Percentiles rank a stretch among this genome's conserved stretches.
phyloP scores from a whole-genome alignment of 2,113 vertebrate species.

The Genyomyrus donnyi region DNA sequence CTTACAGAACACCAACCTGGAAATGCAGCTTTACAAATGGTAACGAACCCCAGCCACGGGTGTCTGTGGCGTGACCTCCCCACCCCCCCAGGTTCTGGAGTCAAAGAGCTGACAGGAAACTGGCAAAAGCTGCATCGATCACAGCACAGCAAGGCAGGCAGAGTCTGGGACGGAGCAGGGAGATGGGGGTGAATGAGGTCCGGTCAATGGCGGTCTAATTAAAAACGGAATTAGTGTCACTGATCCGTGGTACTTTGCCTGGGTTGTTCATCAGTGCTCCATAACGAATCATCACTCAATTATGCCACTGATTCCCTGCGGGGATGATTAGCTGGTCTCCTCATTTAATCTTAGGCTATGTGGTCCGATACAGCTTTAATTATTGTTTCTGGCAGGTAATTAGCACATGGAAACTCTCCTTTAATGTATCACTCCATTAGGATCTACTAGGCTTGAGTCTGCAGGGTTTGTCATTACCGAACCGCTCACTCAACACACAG shows the following conservation, averaged over 20 bases:
- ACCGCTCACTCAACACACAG: not conserved
- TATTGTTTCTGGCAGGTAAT: conserved; percentile 1
- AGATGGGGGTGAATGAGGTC: not conserved
- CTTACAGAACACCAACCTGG: not conserved
- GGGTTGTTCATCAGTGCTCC: not conserved
- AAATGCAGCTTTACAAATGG: not conserved
- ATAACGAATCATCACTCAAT: not conserved
- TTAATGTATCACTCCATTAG: not conserved
- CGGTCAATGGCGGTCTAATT: not conserved
- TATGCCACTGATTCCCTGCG: not conserved
- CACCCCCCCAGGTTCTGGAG: no score
- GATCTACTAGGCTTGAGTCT: not conserved
- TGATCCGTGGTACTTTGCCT: not conserved
- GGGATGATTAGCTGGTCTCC: not conserved
- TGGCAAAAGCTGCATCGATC: not conserved
- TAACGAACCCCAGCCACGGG: not conserved
- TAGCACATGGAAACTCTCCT: conserved; percentile 11
- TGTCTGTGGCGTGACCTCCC: not conserved
- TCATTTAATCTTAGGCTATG: not conserved
- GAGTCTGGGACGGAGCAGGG: not conserved
- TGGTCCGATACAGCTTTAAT: not conserved
- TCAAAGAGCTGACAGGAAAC: not conserved
- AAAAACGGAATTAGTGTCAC: not conserved
- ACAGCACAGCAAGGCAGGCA: not conserved
- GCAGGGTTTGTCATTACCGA: not conserved